Evolutionary conservation across 2,113 vertebrate species (phyloP).

Genomic region (Cyanoliseus patagonus): DNA sequence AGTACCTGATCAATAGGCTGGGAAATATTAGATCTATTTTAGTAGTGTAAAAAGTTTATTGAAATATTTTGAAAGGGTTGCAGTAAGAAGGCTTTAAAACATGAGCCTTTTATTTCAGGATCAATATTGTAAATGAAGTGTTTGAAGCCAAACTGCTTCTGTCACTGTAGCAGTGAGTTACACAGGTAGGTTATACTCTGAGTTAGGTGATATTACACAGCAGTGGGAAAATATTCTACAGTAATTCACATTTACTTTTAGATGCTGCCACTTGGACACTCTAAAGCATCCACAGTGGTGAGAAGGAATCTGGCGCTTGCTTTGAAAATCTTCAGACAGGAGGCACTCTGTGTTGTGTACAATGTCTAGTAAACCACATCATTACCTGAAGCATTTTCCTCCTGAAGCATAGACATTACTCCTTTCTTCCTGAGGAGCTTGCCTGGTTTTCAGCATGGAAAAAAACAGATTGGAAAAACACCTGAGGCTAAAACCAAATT

Average conservation of each 20-base stretch:
- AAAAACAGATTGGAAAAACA: not conserved
- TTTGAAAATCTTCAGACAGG: slow-evolving; percentile 2
- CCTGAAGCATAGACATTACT: not conserved
- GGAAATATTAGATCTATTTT: not conserved
- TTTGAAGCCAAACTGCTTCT: not conserved
- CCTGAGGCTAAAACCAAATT: not conserved
- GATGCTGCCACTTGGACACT: not conserved
- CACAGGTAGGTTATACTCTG: not conserved
- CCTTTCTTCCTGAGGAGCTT: not conserved
- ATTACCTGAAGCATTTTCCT: not conserved
- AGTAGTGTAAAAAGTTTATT: not conserved
- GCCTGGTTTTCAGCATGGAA: not conserved
- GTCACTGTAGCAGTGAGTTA: not conserved
- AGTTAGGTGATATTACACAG: not conserved
- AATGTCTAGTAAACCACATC: not conserved
- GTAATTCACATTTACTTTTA: not conserved
- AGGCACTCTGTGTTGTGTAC: not conserved
- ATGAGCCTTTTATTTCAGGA: not conserved
- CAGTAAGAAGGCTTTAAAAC: not conserved
- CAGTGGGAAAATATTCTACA: not conserved
- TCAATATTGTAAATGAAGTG: not conserved
- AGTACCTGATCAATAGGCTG: not conserved
- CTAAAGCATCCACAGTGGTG: not conserved
- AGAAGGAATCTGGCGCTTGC: not conserved
- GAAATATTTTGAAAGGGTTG: not conserved